Evolutionary conservation across 2,113 vertebrate genomes (phyloP), one percentile per base, ranked within the genome.

Genomic region (Myanophis thanlyinensis): DNA sequence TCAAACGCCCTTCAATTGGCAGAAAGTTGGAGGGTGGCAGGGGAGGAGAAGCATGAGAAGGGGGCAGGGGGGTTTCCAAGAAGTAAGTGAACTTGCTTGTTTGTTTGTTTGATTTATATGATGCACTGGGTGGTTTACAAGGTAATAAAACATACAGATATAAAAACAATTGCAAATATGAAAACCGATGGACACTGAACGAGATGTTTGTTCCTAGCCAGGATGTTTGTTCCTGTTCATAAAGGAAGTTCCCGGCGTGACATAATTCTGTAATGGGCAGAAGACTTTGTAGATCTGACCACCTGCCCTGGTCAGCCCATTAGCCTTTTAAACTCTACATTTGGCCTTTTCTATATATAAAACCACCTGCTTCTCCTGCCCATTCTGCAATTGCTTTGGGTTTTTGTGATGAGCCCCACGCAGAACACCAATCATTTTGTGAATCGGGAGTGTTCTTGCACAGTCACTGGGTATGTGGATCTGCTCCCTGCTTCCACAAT

Each of bases 11-110:
- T 35, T 35, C 35, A 20, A 44, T 18, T 0, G 35, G 6, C 73
- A 44, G 35, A 20, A 44, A 44, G 20, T 9, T 44, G 3, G 73
- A n/a, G n/a, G 53, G 53, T 6, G 53, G 25, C 1, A 85, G 0
- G 0, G 0, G 27, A 0, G 52, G 40, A 18, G 0, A 27, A 27
- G 46, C 22, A 27, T 12, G 46, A 47, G 46, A 48, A 5, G 18
- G 27, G 30, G 27, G 56, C 20, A 20, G 7, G 40, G 44, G 59
- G 30, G 49, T 51, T 6, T 6, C 25, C 25, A 35, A 67, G 30
- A 30, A 67, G 30, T 11, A 9, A 27, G 9, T 11, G 2, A 11
- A 25, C 11, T 30, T 27, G 8, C 27, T 56, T 56, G 7, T 6
- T 62, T n/a, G 0, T 13, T 27, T 56, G 2, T 9, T 18, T 20